Base-by-base conservation (phyloP, 2,888 invertebrate genomes). In the Lepidochrysops patricia region DNA sequence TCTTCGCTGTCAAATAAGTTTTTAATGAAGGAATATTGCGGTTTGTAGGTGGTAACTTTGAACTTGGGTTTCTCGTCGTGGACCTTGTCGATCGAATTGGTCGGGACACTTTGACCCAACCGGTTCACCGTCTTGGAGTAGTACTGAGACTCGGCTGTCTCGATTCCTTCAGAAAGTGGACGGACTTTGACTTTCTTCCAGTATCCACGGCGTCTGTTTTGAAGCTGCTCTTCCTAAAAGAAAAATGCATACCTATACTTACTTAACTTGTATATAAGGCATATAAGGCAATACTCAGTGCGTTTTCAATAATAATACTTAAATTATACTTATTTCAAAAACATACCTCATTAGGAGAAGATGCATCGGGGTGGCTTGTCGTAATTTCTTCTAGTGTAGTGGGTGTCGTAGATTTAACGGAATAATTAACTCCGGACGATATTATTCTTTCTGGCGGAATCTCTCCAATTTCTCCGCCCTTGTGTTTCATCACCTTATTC, bases 71-170 rank as follows among this genome's bases (percentile, higher is more conserved):
- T 72, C 60, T 74, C 70, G 61, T 67, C 72, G 62, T 72, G 69
- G 6, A 68, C 58, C 67, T 83, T 84, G 4, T 76, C 76, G 60
- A 80, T 74, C 4, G 68, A 63, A 19, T 67, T 69, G 65, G 77
- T 78, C 15, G 76, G 71, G 13, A 82, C 66, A 5, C 73, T 66
- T 66, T 81, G 75, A 50, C 81, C 82, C 3, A 90, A 75, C 62
- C 88, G 82, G 65, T 91, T 85, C 4, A 90, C 93, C 29, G 94
- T 90, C 71, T 93, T 93, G 2, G 77, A 65, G 68, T 89, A 89
- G 71, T 86, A 87, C 77, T 96, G 96, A 0, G 95, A 95, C 76
- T 96, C 96, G 0, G 96, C 95, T 0, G 92, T 91, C 72, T 95
- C 95, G 57, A 96, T 93, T 25, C 92, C 91, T 75, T 95, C 96